Evolutionary conservation across 1,140 invertebrate species (phyloP), one percentile per base, ranked within the genome.

Genomic region (Sarcophaga peregrina): DNA sequence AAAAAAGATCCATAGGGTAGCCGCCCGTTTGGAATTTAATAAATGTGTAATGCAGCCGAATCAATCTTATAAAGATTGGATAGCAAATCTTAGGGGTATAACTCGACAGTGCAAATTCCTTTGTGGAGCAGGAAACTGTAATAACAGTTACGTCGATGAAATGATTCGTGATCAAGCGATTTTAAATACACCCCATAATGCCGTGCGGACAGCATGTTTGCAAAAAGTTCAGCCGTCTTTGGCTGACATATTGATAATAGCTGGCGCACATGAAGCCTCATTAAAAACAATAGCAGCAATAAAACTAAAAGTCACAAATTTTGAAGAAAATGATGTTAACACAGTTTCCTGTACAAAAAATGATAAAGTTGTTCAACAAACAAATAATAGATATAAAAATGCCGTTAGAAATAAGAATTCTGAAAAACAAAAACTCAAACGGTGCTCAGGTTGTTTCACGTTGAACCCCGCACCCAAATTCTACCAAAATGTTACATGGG

Each of bases 151-250:
- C 68, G 76, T 80, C 9, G 82, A 83, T 74, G 74, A 47, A 15
- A 80, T 25, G 20, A 83, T 83, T 15, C 48, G 76, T 8, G 75
- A 83, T 15, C 68, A 72, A 62, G 20, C 72, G 37, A 46, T 80
- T n/a, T 47, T 83, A 17, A 58, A 80, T 62, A 80, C 82, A 5
- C 54, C 76, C 15, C 82, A 83, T 25, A 54, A 80, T 58, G 45
- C 17, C 9, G 82, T 80, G 7, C 54, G 82, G 3, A 80, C 52
- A 3, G 76, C 76, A 20, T 75, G 58, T 5, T 46, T 73, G n/a
- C 82, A 83, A 73, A 83, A 83, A 72, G 6, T 15, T 6, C 72
- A 72, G n/a, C 58, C 54, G 0, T 72, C 82, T 5, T 73, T 83
- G 46, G 82, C 76, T 45, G 50, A 82, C n/a, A 73, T 76, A n/a